Conservation (phyloP, 1,140 invertebrate species). For the Diabrotica undecimpunctata region DNA sequence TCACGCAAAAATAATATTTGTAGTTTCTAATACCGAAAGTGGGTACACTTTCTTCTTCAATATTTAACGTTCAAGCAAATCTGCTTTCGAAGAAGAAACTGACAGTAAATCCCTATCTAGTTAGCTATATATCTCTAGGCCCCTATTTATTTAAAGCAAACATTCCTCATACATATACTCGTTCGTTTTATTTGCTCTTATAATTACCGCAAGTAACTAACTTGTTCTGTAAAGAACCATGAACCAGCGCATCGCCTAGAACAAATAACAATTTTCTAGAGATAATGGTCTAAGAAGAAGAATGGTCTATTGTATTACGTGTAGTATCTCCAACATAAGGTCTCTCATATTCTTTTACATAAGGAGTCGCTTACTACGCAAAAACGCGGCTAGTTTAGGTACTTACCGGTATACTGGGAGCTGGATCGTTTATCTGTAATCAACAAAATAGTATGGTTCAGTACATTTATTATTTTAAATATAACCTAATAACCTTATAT, state of each 20-base stretch:
- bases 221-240: neutral
- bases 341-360: neutral
- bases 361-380: neutral
- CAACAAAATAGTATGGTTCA: neutral
- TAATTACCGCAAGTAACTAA: neutral
- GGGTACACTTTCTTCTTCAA: too few relatives aligned
- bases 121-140: too few relatives aligned
- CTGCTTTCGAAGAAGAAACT: too few relatives aligned
- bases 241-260: neutral
- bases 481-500: too few relatives aligned
- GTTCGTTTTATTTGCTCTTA: neutral
- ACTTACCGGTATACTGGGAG: neutral
- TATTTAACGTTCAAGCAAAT: too few relatives aligned
- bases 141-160: too few relatives aligned
- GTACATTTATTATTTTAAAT: too few relatives aligned
- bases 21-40: too few relatives aligned
- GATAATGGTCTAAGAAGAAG: conserved; percentile 2
- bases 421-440: neutral
- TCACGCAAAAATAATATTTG: too few relatives aligned
- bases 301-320: conserved; percentile 3
- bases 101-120: too few relatives aligned
- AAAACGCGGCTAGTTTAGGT: neutral
- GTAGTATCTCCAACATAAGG: neutral
- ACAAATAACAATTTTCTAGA: conserved; percentile 1
- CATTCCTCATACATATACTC: neutral